Percentiles rank a stretch among this genome's conserved stretches.
phyloP scores from a whole-genome alignment of 2,797 vertebrate genomes.

The Neostethus bicornis region DNA sequence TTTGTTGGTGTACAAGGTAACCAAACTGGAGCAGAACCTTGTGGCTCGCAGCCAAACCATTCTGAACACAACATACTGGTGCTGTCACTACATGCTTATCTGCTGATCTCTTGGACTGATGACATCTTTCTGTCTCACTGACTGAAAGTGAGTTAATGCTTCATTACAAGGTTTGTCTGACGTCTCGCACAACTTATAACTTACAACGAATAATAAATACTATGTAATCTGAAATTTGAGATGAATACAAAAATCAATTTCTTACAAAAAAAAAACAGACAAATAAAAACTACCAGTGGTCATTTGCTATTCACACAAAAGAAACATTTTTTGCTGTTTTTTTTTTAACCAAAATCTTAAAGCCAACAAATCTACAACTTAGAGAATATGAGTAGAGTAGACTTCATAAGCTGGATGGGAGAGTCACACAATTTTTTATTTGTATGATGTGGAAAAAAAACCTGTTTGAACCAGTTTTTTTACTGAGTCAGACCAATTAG shows the following conservation, averaged over 20 bases:
- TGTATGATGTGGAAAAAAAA: no score
- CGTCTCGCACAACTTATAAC: background rate
- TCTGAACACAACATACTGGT: background rate
- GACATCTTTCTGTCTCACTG: constrained; percentile 1
- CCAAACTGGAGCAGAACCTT: constrained; percentile 8
- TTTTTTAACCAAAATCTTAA: no score
- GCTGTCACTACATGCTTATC: constrained; percentile 7
- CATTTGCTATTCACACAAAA: no score
- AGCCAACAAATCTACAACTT: no score
- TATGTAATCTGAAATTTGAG: background rate
- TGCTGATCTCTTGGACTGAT: constrained; percentile 7
- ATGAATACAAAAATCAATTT: background rate
- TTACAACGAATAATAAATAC: background rate
- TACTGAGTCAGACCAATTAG: no score
- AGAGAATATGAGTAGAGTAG: no score
- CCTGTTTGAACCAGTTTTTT: no score
- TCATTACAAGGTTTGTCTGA: background rate
- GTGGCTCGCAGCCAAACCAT: constrained; percentile 10
- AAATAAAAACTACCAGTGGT: no score
- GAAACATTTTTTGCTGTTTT: no score
- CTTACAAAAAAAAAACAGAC: no score
- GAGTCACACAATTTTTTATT: no score
- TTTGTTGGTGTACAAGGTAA: constrained; percentile 4
- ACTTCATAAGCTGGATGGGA: no score
- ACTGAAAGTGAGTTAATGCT: background rate